A percentile compares a stretch with the other conserved stretches of the same genome.
phyloP scores from a whole-genome alignment of 2,113 vertebrate genomes.

The Rhinolophus ferrumequinum region DNA sequence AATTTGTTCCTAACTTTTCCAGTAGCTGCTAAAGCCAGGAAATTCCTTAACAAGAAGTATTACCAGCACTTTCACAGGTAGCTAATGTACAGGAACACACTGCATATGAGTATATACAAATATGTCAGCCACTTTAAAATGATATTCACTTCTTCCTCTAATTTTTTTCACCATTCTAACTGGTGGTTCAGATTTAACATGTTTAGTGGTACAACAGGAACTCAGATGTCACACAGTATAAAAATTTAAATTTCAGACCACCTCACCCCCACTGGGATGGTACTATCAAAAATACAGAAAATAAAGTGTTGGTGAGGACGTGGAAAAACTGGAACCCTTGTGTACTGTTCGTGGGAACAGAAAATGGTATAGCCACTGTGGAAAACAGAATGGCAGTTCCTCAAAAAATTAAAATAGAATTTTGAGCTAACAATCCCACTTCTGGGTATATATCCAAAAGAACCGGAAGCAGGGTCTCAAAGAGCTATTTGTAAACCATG shows the following conservation, averaged over 20 bases:
- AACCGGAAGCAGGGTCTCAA: not conserved
- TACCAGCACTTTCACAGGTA: not conserved
- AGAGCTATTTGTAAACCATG: not conserved
- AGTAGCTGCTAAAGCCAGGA: slow-evolving; percentile 5
- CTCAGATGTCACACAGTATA: not conserved
- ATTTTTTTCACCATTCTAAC: slow-evolving; percentile 11
- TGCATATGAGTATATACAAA: not conserved
- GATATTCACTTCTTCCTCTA: not conserved
- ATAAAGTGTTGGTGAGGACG: not conserved
- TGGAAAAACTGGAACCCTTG: not conserved
- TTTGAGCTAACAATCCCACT: slow-evolving; percentile 14
- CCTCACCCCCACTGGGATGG: not conserved
- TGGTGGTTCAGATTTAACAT: slow-evolving; percentile 1
- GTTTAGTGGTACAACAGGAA: not conserved
- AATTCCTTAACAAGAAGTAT: slow-evolving; percentile 19
- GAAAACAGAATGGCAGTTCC: not conserved
- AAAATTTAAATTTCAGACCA: not conserved
- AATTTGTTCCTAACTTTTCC: slow-evolving; percentile 29
- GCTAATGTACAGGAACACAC: not conserved
- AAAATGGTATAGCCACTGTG: not conserved
- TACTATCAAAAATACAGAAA: slow-evolving; percentile 3
- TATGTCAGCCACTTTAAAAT: not conserved
- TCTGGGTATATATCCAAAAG: not conserved
- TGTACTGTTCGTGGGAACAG: not conserved
- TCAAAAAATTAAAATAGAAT: slow-evolving; percentile 4